A percentile compares a stretch with the other conserved stretches of the same genome.
Evolutionary conservation across 92 coral and sea anemone species (phyloP).

Genomic region (Actinostola sp.): DNA sequence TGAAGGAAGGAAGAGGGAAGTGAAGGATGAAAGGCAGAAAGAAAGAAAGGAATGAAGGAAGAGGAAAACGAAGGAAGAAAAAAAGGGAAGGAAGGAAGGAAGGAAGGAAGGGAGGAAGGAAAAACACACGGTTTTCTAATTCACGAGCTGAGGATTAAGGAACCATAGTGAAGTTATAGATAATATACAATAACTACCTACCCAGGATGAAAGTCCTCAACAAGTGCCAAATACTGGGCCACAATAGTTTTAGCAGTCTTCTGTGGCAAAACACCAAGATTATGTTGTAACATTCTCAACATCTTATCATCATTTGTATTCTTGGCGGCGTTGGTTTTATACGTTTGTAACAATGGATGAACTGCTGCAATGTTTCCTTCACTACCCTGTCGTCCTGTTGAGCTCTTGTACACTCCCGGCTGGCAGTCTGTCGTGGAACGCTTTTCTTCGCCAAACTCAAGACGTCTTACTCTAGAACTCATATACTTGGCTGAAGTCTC

Average conservation of each 20-base stretch:
- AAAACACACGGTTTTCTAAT: too few species aligned
- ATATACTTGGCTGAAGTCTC: neutral
- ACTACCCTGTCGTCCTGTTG: neutral
- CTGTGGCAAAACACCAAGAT: neutral
- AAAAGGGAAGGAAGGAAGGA: too few species aligned
- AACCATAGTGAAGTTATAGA: too few species aligned
- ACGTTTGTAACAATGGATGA: neutral
- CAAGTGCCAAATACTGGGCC: slow-evolving; percentile 1
- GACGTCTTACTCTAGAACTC: neutral
- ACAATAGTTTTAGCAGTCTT: slow-evolving; percentile 3
- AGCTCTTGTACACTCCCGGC: neutral
- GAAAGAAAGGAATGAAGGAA: too few species aligned
- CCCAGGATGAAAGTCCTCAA: slow-evolving; percentile 27
- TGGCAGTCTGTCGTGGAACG: neutral
- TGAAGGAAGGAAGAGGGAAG: too few species aligned
- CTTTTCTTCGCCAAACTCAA: neutral
- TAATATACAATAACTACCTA: slow-evolving; percentile 14
- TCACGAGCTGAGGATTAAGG: too few species aligned
- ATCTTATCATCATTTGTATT: neutral
- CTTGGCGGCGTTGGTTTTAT: neutral
- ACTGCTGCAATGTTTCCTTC: neutral
- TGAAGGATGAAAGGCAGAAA: too few species aligned
- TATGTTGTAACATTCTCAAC: neutral
- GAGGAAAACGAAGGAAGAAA: too few species aligned
- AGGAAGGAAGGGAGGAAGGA: too few species aligned